Base-by-base conservation (phyloP, 2,888 invertebrate genomes). In the Cosmopolites sordidus region DNA sequence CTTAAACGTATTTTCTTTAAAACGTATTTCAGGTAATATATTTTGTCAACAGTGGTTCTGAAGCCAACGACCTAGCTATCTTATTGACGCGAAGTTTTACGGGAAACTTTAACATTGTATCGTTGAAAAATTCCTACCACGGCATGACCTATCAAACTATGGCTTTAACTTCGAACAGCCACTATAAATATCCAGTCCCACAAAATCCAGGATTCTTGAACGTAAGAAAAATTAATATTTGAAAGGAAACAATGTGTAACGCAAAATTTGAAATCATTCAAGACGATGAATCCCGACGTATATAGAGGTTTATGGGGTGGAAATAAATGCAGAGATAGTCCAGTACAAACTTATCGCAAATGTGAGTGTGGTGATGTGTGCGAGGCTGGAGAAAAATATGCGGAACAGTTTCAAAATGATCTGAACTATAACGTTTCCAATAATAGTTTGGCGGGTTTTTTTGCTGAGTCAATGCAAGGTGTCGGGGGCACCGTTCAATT, bases 391-490 rank as follows among this genome's bases (percentile, higher is more conserved):
- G 83, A 86, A 41, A 83, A 83, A 64, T 98, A 98, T 69, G 77
- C 91, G 17, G 81, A 85, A n/a, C 89, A 94, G 66, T 79, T 95
- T 18, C 79, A 84, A 53, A 86, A 93, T 74, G 79, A 87, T 3
- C 80, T 96, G 62, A 80, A 81, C 54, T 87, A 87, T 71, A 87
- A 89, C 6, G 72, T 92, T 59, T 89, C 94, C 0, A 83, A 84
- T 53, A 85, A 85, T 16, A 81, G 81, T 48, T 81, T 93, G 3
- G 98, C 95, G 0, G 97, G 85, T 3, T 85, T 97, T 72, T 89
- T 97, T 70, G 92, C 91, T 0, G 98, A 99, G 73, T 89, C 93
- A 0, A 97, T 99, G 61, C 97, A 96, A 76, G 98, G 98, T 12
- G 90, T 95, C 5, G 96, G 96, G 11, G 98, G 98, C 0, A 79